These are phyloP conservation scores for Paedocypris micromegethes DNA, from an alignment of 2,797 vertebrate genomes.

Conservation along the genomic window DNA sequence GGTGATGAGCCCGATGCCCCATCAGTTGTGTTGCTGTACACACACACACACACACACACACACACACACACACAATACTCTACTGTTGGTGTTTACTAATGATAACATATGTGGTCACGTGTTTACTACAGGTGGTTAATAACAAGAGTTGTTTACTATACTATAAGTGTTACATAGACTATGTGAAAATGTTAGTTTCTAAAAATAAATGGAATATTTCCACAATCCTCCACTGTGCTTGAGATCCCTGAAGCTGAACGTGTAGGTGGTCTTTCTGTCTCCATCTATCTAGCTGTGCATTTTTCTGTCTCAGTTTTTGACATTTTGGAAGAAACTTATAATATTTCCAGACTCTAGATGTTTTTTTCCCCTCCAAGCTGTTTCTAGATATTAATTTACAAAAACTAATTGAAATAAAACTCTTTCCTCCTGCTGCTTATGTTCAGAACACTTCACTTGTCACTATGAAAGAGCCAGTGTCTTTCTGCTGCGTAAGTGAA, in stretches of 20 bases:
- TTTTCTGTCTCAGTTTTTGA: background rate
- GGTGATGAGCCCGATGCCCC: constrained; percentile 32
- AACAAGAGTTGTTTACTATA: too few species aligned
- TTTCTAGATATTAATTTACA: constrained; percentile 26
- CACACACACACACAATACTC: too few species aligned
- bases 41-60: constrained; percentile 5
- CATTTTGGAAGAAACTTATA: background rate
- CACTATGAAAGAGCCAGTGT: constrained; percentile 38
- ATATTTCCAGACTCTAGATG: constrained; percentile 10
- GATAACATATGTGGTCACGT: too few species aligned
- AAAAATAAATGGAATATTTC: too few species aligned
- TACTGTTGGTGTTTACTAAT: too few species aligned
- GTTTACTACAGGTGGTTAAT: too few species aligned
- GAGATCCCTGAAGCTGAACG: too few species aligned
- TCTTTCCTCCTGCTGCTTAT: constrained; percentile 20
- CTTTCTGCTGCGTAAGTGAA: constrained; percentile 22
- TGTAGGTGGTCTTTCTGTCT: background rate
- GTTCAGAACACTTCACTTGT: constrained; percentile 35
- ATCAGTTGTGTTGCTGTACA: constrained; percentile 33
- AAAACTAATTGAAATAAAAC: constrained; percentile 37
- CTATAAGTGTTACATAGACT: too few species aligned
- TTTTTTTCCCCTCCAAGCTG: constrained; percentile 19
- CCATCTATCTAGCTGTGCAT: background rate
- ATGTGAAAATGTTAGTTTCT: too few species aligned
- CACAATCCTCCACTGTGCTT: too few species aligned